Conservation (phyloP, 2,888 invertebrate species). For the Agriopis leucophaearia region DNA sequence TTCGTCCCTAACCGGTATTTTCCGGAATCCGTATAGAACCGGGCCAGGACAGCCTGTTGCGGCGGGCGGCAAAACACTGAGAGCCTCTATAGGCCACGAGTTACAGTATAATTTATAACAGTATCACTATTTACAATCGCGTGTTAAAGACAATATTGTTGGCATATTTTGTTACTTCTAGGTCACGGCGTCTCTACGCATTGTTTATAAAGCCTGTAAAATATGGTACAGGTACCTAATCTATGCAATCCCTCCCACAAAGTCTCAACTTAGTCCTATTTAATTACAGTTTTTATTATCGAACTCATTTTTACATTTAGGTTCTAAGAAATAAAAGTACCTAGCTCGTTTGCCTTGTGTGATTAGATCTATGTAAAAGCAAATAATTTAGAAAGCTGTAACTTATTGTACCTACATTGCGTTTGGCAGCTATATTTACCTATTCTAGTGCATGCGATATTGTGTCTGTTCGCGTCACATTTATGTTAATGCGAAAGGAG, state of each 20-base stretch:
- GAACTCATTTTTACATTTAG: too few species aligned
- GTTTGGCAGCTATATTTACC: too few species aligned
- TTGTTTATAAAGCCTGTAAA: background rate
- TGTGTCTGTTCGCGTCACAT: too few species aligned
- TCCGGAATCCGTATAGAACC: slow-evolving; percentile 43
- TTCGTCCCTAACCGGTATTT: slow-evolving; percentile 19
- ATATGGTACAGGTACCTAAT: background rate
- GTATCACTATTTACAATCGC: slow-evolving; percentile 1
- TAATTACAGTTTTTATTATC: too few species aligned
- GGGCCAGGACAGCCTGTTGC: slow-evolving; percentile 73
- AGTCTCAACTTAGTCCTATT: too few species aligned
- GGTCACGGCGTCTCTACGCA: background rate
- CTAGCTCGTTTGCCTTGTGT: background rate
- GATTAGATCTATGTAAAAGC: too few species aligned
- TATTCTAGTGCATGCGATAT: too few species aligned
- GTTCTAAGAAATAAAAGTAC: too few species aligned
- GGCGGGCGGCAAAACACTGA: slow-evolving; percentile 72
- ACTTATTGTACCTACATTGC: too few species aligned
- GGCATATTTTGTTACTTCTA: slow-evolving; percentile 3
- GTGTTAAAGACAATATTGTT: background rate
- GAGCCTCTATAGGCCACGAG: slow-evolving; percentile 23
- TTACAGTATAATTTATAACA: slow-evolving; percentile 22
- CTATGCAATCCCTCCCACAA: too few species aligned
- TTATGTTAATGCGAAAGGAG: too few species aligned
- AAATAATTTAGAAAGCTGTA: too few species aligned